Percentiles rank a stretch among this genome's conserved stretches.
Evolutionary conservation across 2,888 invertebrate genomes (phyloP).

Genomic region (Drosophila neonasuta): DNA sequence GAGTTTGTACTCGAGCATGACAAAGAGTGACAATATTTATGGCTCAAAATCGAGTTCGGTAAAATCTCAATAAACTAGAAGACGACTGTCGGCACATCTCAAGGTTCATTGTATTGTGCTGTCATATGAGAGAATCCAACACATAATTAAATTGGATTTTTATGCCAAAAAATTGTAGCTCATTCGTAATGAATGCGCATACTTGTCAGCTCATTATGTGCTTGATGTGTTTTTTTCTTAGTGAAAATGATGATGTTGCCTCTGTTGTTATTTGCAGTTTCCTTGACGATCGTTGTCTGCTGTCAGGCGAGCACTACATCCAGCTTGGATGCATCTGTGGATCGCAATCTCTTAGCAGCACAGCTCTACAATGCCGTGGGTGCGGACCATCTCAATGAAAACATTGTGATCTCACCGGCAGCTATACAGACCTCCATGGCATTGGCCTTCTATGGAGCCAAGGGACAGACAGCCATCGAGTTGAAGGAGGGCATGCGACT

Average conservation of each 20-base stretch:
- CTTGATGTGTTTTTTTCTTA: background rate
- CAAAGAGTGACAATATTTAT: conserved; percentile 48
- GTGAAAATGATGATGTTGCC: conserved; percentile 4
- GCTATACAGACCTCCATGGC: conserved; percentile 88
- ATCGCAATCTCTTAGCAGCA: conserved; percentile 75
- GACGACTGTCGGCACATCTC: conserved; percentile 4
- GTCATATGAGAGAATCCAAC: conserved; percentile 34
- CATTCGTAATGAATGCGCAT: conserved; percentile 16
- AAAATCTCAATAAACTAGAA: conserved; percentile 27
- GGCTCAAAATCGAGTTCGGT: conserved; percentile 27
- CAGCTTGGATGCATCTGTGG: conserved; percentile 45
- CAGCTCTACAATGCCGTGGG: conserved; percentile 83
- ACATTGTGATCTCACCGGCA: conserved; percentile 88
- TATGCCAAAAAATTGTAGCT: conserved; percentile 20
- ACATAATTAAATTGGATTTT: conserved; percentile 41
- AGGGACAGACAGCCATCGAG: conserved; percentile 85
- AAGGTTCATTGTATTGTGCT: conserved; percentile 38
- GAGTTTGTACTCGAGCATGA: conserved; percentile 31
- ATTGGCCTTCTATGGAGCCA: conserved; percentile 88
- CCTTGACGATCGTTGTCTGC: conserved; percentile 38
- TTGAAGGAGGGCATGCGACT: conserved; percentile 84
- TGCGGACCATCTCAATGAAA: conserved; percentile 84
- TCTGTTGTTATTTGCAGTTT: conserved; percentile 36
- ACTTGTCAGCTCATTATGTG: conserved; percentile 10
- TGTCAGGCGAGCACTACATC: conserved; percentile 41